Base-by-base conservation (phyloP, 2,797 vertebrate species). In the Denticeps clupeoides region DNA sequence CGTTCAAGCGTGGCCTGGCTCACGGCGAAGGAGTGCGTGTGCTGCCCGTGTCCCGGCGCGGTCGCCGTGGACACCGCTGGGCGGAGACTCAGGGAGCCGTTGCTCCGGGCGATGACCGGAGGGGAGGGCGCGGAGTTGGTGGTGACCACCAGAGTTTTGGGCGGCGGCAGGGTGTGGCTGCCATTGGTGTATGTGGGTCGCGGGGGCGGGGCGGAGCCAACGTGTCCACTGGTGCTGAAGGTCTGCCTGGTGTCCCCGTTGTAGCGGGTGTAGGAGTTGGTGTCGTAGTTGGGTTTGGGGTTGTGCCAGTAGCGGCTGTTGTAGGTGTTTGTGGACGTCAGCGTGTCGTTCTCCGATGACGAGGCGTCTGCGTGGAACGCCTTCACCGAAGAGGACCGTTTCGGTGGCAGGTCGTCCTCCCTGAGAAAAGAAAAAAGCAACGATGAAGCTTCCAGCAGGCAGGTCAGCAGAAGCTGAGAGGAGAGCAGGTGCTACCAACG, bases 301-400 rank as follows among this genome's bases (percentile, higher is more conserved):
- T 89, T 89, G 10, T 86, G 89, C 95, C 95, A 97, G 77, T 90
- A 96, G 60, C 87, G 90, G 63, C 93, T 95, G 79, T 92, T 96
- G 77, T 89, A 97, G 42, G 93, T 97, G 77, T 97, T 97, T 65
- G 89, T 92, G 15, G 95, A 99, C 1, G 93, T 97, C 51, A 98
- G 72, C 0, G 93, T 97, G 78, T 97, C 91, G 0, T 98, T 96
- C 73, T 97, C 95, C 0, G 93, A 99, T 1, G 93, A 97, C 2
- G 95, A 95, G 0, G 90, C 88, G 0, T 97, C 93, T 0, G 87
- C 85, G 0, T 94, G 91, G 74, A 97, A 95, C 4, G 87, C 91
- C 77, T 97, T 97, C 41, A 82, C 70, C 0, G 90, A 81, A 5
- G 47, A 89, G 3, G 74, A 87, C 43, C 83, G 69, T 73, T 97